Base-by-base conservation (phyloP, 1,140 invertebrate genomes). In the Plodia interpunctella region DNA sequence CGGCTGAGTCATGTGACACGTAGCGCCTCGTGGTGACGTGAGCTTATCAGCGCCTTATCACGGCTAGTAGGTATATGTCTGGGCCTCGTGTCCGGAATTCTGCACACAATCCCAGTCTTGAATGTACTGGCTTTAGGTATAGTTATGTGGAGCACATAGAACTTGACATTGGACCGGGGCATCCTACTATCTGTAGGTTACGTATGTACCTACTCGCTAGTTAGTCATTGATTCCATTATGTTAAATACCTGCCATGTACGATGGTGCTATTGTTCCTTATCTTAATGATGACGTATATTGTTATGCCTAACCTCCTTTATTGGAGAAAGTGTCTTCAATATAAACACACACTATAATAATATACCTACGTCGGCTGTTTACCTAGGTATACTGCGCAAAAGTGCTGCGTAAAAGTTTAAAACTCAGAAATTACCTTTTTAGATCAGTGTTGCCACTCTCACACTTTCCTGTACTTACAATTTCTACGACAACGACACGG, bases 1-100 rank as follows among this genome's bases (percentile, higher is more conserved):
- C 51, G 50, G 49, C 49, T 66, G 59, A 63, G 54, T 63, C 57
- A 65, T 61, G 65, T 63, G 55, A 59, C 61, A 65, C 59, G 65
- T 66, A 57, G 66, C 25, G 17, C 53, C 62, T 60, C 62, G 62
- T 64, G 57, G 17, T 60, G 65, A 60, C 60, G 57, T 63, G 58
- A 60, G 49, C 55, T 57, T 60, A 55, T 60, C 55, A 38, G 35
- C 11, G 38, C 38, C 38, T 44, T 44, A 44, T 44, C 38, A 44
- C 5, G 13, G 13, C 13, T 6, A 44, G 15, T 44, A 44, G 38
- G 38, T 44, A 17, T 44, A n/a, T 44, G 38, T 44, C 38, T 44
- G 38, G 38, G 38, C 1, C 9, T 15, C 38, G 38, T 44, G 38
- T 44, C 38, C 38, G 13, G 38, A 15, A 44, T 44, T 44, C 38